Conservation (phyloP, 1,140 invertebrate genomes). For the Pogonognathellus flavescens region DNA sequence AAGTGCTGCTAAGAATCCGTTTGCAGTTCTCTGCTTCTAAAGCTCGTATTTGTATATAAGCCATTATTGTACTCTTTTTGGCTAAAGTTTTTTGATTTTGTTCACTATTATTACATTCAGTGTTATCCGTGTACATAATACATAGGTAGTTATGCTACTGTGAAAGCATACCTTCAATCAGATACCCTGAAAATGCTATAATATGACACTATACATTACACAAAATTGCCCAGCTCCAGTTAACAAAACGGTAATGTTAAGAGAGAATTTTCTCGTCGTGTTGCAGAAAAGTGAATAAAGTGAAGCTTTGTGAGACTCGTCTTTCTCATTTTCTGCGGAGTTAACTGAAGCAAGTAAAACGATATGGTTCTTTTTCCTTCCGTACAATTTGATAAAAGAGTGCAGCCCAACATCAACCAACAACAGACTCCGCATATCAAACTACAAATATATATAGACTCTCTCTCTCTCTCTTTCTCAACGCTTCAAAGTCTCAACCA, state of each 20-base stretch:
- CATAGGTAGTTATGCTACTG: no score
- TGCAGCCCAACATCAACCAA: no score
- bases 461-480: no score
- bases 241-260: not conserved
- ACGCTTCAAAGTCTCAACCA: no score
- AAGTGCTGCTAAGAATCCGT: no score
- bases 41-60: not conserved
- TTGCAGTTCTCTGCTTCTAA: not conserved
- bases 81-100: not conserved
- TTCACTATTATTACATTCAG: not conserved
- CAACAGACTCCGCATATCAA: no score
- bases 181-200: not conserved
- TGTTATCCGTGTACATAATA: no score
- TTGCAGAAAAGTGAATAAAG: not conserved
- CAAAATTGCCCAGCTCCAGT: constrained; percentile 2
- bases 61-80: not conserved
- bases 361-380: constrained; percentile 10
- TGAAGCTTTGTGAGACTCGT: not conserved
- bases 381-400: no score
- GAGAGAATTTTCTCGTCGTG: not conserved
- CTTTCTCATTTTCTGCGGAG: not conserved
- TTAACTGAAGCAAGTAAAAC: not conserved
- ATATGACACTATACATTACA: constrained; percentile 1
- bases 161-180: not conserved
- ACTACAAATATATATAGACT: no score